Conservation (phyloP, 2,797 vertebrate genomes). For the Coccyzus lansbergi region DNA sequence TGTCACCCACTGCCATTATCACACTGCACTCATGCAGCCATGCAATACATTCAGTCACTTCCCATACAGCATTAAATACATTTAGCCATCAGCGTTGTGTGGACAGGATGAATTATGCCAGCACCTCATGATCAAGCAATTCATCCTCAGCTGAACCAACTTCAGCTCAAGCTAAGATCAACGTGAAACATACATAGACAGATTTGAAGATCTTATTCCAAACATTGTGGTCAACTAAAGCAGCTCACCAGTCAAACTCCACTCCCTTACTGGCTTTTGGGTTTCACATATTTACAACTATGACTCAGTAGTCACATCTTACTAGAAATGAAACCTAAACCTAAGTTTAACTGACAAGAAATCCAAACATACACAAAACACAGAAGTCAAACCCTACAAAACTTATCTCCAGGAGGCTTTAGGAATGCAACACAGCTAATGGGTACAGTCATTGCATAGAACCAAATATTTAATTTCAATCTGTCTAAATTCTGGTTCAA, state of each 20-base stretch:
- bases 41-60: neutral
- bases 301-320: neutral
- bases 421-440: neutral
- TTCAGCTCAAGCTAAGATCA: neutral
- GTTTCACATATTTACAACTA: neutral
- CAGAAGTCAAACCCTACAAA: neutral
- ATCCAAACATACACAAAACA: neutral
- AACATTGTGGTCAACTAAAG: neutral
- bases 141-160: neutral
- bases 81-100: neutral
- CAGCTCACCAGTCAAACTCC: neutral
- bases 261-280: neutral
- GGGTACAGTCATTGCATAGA: neutral
- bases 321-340: neutral
- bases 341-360: neutral
- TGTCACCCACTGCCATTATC: neutral
- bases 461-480: accelerated
- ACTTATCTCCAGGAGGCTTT: neutral
- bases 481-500: neutral
- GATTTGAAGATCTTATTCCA: neutral
- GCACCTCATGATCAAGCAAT: neutral
- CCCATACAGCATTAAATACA: neutral
- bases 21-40: neutral
- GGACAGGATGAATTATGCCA: neutral
- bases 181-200: neutral